A percentile compares a stretch with the other conserved stretches of the same genome.
These are phyloP conservation scores for Danio tinwini DNA, from an alignment of 2,797 vertebrate species.

Conservation along the genomic window DNA sequence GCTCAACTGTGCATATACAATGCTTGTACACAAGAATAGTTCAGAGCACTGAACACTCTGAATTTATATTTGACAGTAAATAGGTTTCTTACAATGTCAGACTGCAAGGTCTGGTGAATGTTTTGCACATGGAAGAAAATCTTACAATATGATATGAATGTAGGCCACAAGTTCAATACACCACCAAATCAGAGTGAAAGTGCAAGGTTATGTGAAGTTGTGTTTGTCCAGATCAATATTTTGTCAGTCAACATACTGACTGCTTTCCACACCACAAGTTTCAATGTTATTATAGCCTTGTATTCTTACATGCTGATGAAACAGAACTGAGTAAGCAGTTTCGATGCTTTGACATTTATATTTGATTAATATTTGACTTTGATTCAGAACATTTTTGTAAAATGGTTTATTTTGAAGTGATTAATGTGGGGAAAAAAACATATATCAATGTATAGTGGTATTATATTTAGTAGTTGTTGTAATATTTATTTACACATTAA, in stretches of 20 bases:
- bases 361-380: too few relatives aligned
- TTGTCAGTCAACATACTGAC: background rate
- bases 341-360: background rate
- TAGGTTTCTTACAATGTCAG: background rate
- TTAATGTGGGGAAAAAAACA: background rate
- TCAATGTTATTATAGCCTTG: background rate
- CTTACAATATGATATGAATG: background rate
- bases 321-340: background rate
- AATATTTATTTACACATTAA: background rate
- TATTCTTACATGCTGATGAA: background rate
- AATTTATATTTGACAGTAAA: background rate
- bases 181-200: background rate
- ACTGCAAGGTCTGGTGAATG: background rate
- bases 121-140: background rate
- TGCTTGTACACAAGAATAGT: background rate
- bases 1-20: too few relatives aligned
- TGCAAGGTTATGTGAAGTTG: background rate
- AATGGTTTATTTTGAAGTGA: background rate
- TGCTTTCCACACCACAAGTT: background rate
- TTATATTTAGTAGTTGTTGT: background rate
- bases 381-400: background rate
- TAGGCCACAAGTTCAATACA: background rate
- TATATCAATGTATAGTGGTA: background rate
- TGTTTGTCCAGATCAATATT: background rate
- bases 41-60: background rate